Percentiles rank a stretch among this genome's conserved stretches.
These are phyloP conservation scores for Heliornis fulica DNA, from an alignment of 2,113 vertebrate species.

Conservation along the genomic window DNA sequence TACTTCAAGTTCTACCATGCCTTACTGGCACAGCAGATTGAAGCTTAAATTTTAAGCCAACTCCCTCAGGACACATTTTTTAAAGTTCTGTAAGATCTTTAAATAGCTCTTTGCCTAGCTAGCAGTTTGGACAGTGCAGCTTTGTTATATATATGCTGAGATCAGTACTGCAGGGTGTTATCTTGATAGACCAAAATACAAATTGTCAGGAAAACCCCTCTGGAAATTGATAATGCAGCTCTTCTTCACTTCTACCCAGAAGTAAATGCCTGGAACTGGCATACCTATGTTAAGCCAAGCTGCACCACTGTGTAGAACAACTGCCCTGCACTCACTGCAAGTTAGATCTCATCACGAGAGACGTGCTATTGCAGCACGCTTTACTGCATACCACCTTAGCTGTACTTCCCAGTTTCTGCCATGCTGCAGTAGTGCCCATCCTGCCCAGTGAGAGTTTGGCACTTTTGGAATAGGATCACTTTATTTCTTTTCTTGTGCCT, in stretches of 20 bases:
- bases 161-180: background rate
- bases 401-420: background rate
- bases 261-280: background rate
- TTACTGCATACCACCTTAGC: background rate
- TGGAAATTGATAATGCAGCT: background rate
- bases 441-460: background rate
- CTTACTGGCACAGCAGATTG: background rate
- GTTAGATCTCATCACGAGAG: background rate
- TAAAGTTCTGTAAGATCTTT: constrained; percentile 12
- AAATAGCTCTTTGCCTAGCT: constrained; percentile 14
- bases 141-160: background rate
- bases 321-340: background rate
- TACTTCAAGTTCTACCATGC: background rate
- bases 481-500: background rate
- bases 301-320: background rate
- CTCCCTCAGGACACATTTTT: background rate
- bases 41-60: background rate
- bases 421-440: background rate
- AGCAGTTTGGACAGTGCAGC: background rate
- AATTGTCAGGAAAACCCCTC: background rate
- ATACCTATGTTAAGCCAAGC: background rate
- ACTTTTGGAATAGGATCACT: background rate
- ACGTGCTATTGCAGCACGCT: background rate
- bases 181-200: background rate
- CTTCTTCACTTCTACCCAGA: background rate